These are phyloP conservation scores for Drosophila murphyi DNA, from an alignment of 1,140 invertebrate genomes.

Conservation along the genomic window DNA sequence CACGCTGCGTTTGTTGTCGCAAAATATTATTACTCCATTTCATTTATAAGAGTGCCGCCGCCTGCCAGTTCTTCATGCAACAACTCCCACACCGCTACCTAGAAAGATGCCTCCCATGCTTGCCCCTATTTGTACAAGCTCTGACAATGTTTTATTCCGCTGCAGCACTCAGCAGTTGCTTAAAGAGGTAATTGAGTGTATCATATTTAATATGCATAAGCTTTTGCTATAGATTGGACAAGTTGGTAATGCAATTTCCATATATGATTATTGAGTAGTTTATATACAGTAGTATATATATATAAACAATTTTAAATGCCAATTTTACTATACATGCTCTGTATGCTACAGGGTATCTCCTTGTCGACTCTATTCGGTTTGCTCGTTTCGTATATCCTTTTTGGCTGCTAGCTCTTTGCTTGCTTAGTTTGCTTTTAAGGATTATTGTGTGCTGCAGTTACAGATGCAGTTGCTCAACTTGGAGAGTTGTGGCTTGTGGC, in stretches of 20 bases:
- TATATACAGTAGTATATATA: too few relatives aligned
- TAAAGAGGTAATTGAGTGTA: conserved; percentile 7
- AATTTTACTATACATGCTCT: too few relatives aligned
- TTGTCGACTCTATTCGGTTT: not conserved
- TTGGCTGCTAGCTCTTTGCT: conserved; percentile 22
- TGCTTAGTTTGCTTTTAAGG: conserved; percentile 42
- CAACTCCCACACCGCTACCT: not conserved
- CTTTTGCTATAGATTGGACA: not conserved
- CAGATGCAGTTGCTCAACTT: conserved; percentile 20
- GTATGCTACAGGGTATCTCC: conserved; percentile 12
- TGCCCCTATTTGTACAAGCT: conserved; percentile 37
- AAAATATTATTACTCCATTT: conserved; percentile 84
- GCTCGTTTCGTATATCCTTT: conserved; percentile 18
- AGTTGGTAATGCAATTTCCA: too few relatives aligned
- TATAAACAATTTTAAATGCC: too few relatives aligned
- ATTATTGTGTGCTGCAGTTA: conserved; percentile 27
- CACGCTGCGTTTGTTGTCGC: conserved; percentile 66
- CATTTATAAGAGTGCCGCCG: conserved; percentile 76
- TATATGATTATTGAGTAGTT: too few relatives aligned
- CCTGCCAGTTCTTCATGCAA: conserved; percentile 5
- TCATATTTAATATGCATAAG: not conserved
- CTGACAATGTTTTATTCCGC: conserved; percentile 38
- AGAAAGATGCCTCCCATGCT: not conserved
- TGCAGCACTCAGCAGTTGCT: conserved; percentile 16
- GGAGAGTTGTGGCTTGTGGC: not conserved